phyloP scores from a whole-genome alignment of 2,113 vertebrate genomes.

The Mobula birostris region DNA sequence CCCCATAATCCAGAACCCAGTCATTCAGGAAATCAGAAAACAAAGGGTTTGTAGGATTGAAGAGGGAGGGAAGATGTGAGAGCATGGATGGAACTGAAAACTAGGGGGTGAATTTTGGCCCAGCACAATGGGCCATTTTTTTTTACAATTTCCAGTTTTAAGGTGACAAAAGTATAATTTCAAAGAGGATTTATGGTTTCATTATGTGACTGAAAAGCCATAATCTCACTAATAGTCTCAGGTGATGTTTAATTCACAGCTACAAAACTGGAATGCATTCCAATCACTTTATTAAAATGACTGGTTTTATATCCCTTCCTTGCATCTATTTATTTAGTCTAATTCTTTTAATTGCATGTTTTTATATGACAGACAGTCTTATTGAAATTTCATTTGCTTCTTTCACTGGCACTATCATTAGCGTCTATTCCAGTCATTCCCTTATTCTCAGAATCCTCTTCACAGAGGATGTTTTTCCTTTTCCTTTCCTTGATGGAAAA shows the following conservation, averaged over 20 bases:
- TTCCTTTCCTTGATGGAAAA: background rate
- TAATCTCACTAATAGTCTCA: background rate
- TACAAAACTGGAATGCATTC: background rate
- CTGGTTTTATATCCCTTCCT: background rate
- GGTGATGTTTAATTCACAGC: background rate
- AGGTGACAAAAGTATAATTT: background rate
- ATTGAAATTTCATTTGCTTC: background rate
- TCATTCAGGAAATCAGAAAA: too few relatives aligned
- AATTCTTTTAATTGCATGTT: background rate
- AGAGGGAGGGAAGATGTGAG: too few relatives aligned
- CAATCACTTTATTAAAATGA: background rate
- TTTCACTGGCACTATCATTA: background rate
- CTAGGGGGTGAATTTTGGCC: too few relatives aligned
- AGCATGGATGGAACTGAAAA: too few relatives aligned
- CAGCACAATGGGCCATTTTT: background rate
- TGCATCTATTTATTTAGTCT: background rate
- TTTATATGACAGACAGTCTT: background rate
- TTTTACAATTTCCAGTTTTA: background rate
- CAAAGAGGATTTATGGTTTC: background rate
- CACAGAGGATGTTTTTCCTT: background rate
- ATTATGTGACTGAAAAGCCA: background rate
- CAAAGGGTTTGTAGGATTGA: too few relatives aligned
- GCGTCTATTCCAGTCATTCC: background rate
- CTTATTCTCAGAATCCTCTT: background rate
- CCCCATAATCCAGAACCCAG: too few relatives aligned